Percentiles rank a stretch among this genome's conserved stretches.
These are phyloP conservation scores for Lypha dubia DNA, from an alignment of 2,888 invertebrate genomes.

Conservation along the genomic window DNA sequence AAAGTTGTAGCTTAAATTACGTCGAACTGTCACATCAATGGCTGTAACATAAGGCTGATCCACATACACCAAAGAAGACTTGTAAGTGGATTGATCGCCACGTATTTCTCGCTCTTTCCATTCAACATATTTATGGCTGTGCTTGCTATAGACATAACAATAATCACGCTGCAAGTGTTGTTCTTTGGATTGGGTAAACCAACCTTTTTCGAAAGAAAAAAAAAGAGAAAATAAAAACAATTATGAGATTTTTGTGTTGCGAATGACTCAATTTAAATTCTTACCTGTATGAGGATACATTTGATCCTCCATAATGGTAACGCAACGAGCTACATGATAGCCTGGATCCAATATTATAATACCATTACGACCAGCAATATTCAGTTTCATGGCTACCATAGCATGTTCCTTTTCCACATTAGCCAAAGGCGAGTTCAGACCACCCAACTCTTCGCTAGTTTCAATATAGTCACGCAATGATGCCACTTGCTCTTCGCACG, in stretches of 20 bases:
- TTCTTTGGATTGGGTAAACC: conserved; percentile 93
- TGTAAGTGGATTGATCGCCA: conserved; percentile 86
- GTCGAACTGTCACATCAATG: conserved; percentile 93
- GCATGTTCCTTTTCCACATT: conserved; percentile 93
- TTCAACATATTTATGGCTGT: conserved; percentile 90
- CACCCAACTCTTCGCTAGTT: conserved; percentile 84
- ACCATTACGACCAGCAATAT: conserved; percentile 89
- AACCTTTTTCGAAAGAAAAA: conserved; percentile 84
- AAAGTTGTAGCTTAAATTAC: conserved; percentile 92
- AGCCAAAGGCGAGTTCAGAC: conserved; percentile 82
- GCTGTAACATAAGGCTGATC: conserved; percentile 91
- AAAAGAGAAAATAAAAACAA: conserved; percentile 1
- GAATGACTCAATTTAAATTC: conserved; percentile 85
- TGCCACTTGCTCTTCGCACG: conserved; percentile 93
- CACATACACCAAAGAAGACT: conserved; percentile 90
- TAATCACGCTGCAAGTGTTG: conserved; percentile 91
- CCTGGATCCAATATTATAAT: conserved; percentile 94
- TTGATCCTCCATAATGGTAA: conserved; percentile 94
- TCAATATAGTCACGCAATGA: conserved; percentile 86
- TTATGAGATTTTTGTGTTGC: conserved; percentile 54
- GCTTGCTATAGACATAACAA: conserved; percentile 89
- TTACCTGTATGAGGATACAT: conserved; percentile 91
- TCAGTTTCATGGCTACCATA: conserved; percentile 89
- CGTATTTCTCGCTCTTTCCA: conserved; percentile 93
- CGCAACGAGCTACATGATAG: conserved; percentile 93